Base-by-base conservation (phyloP, 2,113 vertebrate genomes). In the Leptobrachium ailaonicum region DNA sequence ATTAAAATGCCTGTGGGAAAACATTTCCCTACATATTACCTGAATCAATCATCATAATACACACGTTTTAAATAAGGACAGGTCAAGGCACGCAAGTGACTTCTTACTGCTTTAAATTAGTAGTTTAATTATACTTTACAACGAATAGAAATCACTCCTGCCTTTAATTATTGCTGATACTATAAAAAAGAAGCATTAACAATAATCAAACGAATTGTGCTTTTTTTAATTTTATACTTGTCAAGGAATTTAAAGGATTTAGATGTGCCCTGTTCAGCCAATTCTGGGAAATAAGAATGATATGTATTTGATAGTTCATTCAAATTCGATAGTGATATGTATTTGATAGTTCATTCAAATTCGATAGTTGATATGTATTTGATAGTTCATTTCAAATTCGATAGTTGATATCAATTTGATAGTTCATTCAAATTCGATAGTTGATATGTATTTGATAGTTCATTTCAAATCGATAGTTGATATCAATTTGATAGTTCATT, bases 191-290 rank as follows among this genome's bases (percentile, higher is more conserved):
- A 60, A 60, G 66, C 43, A 60, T 13, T 70, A 45, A 20, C n/a
- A 70, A 20, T 60, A 45, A 71, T 62, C 54, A 77, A 53, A 75
- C 41, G 45, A 7, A 3, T 13, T 73, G 32, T 73, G 56, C 10
- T 40, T 76, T 45, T 77, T 62, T 50, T 60, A 60, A 71, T 6
- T 14, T 47, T 42, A 42, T 20, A 78, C 71, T 62, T 71, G 67
- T 71, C 54, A 71, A 41, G 43, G 66, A 47, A 71, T 78, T 78
- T 63, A 71, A 32, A 11, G 67, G 66, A 69, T 77, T 77, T 77
- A 60, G 53, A 45, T 53, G 13, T 11, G n/a, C 20, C 20, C 7
- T 58, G 68, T 70, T 14, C 13, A 2, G 13, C n/a, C 11, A 42
- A 14, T 73, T n/a, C 10, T n/a, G 53, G 41, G 71, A 73, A 73